Base-by-base conservation (phyloP, 2,113 vertebrate genomes). In the Rhodinocichla rosea region DNA sequence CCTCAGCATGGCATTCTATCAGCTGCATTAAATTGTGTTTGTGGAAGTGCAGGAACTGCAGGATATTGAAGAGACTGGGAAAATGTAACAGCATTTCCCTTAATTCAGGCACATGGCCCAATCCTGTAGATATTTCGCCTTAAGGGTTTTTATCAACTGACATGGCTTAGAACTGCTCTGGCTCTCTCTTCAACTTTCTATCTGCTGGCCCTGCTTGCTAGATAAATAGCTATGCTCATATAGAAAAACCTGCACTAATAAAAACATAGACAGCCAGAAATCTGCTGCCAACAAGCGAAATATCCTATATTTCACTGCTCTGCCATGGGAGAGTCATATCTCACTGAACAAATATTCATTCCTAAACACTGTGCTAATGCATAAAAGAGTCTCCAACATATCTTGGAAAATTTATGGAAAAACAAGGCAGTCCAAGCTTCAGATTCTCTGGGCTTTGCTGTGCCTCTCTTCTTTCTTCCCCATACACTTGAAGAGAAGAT, bases 211-310 rank as follows among this genome's bases (percentile, higher is more conserved):
- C 60, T 81, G 79, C 93, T 92, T 83, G 73, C 93, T 94, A 96
- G 96, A 96, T 92, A 96, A 94, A 96, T 92, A 93, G 90, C 93
- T 92, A 27, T 64, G 82, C 89, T 91, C 88, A 90, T 64, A 89
- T 59, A 95, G 92, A 92, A 95, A 94, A 96, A 93, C 92, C 88
- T 93, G 86, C 92, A 47, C 93, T 94, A 97, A 96, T 96, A 96
- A 96, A 97, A 96, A 90, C 4, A 10, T 86, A 95, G 90, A 83
- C 90, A 92, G 94, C 76, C 90, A 96, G 95, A 97, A 96, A 96
- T 89, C 95, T 89, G 90, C 96, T 96, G 96, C 94, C 95, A 95
- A 95, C 93, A 94, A 94, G 93, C 92, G 82, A 93, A 94, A 96
- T 95, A 93, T 86, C 87, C 83, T 95, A 95, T 93, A 95, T 97